Percentiles rank a stretch among this genome's conserved stretches.
phyloP scores from a whole-genome alignment of 1,140 invertebrate species.

The Sitophilus oryzae region DNA sequence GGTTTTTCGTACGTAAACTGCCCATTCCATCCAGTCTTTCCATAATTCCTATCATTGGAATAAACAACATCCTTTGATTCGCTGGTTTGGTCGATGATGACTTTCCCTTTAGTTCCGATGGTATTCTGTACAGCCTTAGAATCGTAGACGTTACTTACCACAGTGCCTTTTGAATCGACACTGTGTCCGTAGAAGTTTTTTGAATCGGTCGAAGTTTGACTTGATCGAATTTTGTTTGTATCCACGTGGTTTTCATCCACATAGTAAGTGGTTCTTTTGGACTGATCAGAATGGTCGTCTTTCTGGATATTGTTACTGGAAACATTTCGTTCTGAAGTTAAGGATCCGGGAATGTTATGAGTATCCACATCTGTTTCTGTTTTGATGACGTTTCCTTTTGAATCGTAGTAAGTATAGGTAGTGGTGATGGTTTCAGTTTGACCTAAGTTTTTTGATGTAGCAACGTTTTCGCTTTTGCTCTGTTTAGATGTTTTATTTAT shows the following conservation, averaged over 20 bases:
- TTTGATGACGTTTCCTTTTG: constrained; percentile 39
- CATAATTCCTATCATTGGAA: constrained; percentile 36
- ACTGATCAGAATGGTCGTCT: background rate
- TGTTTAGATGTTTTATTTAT: constrained; percentile 4
- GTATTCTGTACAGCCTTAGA: constrained; percentile 34
- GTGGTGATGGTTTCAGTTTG: constrained; percentile 31
- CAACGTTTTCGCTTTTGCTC: constrained; percentile 4
- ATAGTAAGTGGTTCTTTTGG: constrained; percentile 18
- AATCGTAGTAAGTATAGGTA: constrained; percentile 39
- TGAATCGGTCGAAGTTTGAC: constrained; percentile 27
- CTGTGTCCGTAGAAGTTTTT: constrained; percentile 34
- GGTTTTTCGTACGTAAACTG: constrained; percentile 34
- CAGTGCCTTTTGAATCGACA: constrained; percentile 26
- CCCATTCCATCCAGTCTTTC: constrained; percentile 38
- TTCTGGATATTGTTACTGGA: constrained; percentile 5
- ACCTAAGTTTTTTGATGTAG: constrained; percentile 18
- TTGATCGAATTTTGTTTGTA: constrained; percentile 22
- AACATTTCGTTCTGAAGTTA: constrained; percentile 1
- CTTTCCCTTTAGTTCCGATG: constrained; percentile 35
- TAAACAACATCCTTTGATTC: constrained; percentile 34
- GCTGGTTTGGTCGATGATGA: constrained; percentile 31
- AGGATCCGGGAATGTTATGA: constrained; percentile 17
- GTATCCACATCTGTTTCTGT: constrained; percentile 31
- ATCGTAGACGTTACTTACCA: constrained; percentile 36
- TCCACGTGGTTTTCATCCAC: constrained; percentile 32